phyloP scores from a whole-genome alignment of 2,888 invertebrate species.

The Catocala sponsa region DNA sequence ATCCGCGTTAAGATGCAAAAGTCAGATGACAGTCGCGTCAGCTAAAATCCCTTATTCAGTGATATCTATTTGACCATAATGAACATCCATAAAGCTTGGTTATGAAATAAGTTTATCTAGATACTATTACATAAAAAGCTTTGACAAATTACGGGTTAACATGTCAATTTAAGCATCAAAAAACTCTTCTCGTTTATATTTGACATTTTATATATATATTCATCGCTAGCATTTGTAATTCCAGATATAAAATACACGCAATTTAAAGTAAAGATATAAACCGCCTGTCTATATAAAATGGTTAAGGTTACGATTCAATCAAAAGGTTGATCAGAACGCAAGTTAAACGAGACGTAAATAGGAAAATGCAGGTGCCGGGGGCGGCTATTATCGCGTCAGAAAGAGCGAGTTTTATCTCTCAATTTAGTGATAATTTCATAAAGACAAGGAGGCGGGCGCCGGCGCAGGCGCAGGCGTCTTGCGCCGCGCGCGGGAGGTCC shows the following conservation, averaged over 20 bases:
- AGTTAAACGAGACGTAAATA: slow-evolving; percentile 69
- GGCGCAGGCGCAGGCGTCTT: slow-evolving; percentile 44
- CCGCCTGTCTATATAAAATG: slow-evolving; percentile 2
- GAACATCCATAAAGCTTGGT: no score
- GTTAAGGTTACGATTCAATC: slow-evolving; percentile 45
- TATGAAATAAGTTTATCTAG: no score
- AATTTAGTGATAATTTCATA: slow-evolving; percentile 84
- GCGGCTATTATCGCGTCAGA: slow-evolving; percentile 78
- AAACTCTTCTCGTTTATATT: no score
- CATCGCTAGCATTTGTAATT: no score
- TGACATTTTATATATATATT: no score
- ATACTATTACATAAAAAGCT: no score
- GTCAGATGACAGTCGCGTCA: no score
- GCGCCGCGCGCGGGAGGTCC: slow-evolving; percentile 74
- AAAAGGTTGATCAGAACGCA: slow-evolving; percentile 43
- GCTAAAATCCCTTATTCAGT: no score
- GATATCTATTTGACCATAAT: no score
- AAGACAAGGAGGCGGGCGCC: slow-evolving; percentile 66
- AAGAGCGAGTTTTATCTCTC: slow-evolving; percentile 78
- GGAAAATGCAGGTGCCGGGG: slow-evolving; percentile 65
- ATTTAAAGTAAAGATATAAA: slow-evolving; percentile 15
- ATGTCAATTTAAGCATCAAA: no score
- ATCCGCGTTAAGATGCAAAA: no score
- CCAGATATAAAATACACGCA: not conserved
- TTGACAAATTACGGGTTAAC: no score